Percentiles rank a stretch among this genome's conserved stretches.
phyloP scores from a whole-genome alignment of 2,113 vertebrate genomes.

The Carassius carassius region DNA sequence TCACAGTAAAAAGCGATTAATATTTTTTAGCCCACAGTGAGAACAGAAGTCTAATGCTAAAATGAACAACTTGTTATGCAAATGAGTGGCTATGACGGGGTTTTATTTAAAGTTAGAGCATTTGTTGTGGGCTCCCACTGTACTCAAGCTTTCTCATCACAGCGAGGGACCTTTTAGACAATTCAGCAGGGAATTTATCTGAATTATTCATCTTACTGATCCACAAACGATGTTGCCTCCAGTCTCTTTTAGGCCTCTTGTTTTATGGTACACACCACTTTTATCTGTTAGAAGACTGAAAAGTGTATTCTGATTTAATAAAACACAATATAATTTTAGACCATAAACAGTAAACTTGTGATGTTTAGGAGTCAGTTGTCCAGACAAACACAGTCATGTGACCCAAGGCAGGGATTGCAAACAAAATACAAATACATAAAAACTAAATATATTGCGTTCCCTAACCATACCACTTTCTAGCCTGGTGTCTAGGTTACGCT shows the following conservation, averaged over 20 bases:
- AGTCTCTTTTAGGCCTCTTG: constrained; percentile 70
- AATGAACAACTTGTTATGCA: constrained; percentile 72
- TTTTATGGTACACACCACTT: constrained; percentile 54
- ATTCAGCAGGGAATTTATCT: constrained; percentile 75
- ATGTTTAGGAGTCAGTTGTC: background rate
- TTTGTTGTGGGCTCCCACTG: constrained; percentile 75
- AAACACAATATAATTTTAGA: background rate
- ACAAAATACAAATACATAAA: background rate
- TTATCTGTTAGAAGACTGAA: constrained; percentile 15
- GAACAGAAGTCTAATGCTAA: constrained; percentile 67
- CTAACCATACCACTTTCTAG: background rate
- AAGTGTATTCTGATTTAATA: constrained; percentile 16
- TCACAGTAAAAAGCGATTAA: constrained; percentile 62
- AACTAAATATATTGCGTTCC: too few species aligned
- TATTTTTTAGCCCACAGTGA: constrained; percentile 59
- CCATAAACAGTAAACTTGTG: background rate
- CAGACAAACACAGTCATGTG: background rate
- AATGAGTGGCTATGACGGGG: constrained; percentile 70
- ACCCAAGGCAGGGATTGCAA: background rate
- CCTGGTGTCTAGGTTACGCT: background rate
- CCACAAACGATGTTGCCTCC: constrained; percentile 69
- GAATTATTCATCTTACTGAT: constrained; percentile 78
- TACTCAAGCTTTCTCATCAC: constrained; percentile 72
- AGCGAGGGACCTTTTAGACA: constrained; percentile 75
- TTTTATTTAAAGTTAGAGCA: constrained; percentile 73